Conservation (phyloP, 2,888 invertebrate genomes). For the Cosmia trapezina region DNA sequence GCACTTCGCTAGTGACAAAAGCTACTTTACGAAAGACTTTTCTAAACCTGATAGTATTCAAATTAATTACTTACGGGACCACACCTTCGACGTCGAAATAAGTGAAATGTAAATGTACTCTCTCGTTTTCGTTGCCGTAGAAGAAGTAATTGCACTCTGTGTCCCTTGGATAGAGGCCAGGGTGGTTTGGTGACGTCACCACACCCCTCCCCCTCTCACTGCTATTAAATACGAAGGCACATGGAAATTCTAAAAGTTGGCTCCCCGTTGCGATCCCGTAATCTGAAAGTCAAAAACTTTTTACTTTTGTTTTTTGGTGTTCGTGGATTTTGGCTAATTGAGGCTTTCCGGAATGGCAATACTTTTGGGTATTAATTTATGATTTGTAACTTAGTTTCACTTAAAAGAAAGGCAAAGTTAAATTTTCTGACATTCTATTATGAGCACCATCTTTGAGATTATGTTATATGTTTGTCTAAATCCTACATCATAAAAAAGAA, state of each 20-base stretch:
- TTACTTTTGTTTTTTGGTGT: slow-evolving; percentile 57
- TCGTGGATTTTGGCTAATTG: slow-evolving; percentile 47
- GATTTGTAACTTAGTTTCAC: slow-evolving; percentile 18
- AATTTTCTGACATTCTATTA: background rate
- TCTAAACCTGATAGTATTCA: slow-evolving; percentile 57
- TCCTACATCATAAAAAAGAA: background rate
- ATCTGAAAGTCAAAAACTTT: slow-evolving; percentile 90
- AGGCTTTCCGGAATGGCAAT: slow-evolving; percentile 40
- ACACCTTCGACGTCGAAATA: slow-evolving; percentile 99
- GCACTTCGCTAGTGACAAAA: slow-evolving; percentile 29
- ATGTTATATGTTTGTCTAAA: background rate
- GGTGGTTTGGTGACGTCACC: slow-evolving; percentile 97
- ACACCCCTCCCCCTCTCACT: slow-evolving; percentile 94
- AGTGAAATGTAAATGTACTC: slow-evolving; percentile 95
- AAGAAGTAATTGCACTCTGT: slow-evolving; percentile 98
- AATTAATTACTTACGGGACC: slow-evolving; percentile 93
- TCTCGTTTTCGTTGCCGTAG: slow-evolving; percentile 94
- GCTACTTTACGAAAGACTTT: slow-evolving; percentile 35
- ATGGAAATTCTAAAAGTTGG: slow-evolving; percentile 94
- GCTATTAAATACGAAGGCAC: slow-evolving; percentile 97
- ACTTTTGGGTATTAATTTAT: slow-evolving; percentile 47
- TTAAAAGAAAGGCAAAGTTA: background rate
- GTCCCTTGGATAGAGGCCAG: slow-evolving; percentile 96
- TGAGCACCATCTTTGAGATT: background rate
- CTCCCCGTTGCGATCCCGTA: slow-evolving; percentile 95